These are phyloP conservation scores for Misgurnus anguillicaudatus DNA, from an alignment of 2,113 vertebrate genomes.

Conservation along the genomic window DNA sequence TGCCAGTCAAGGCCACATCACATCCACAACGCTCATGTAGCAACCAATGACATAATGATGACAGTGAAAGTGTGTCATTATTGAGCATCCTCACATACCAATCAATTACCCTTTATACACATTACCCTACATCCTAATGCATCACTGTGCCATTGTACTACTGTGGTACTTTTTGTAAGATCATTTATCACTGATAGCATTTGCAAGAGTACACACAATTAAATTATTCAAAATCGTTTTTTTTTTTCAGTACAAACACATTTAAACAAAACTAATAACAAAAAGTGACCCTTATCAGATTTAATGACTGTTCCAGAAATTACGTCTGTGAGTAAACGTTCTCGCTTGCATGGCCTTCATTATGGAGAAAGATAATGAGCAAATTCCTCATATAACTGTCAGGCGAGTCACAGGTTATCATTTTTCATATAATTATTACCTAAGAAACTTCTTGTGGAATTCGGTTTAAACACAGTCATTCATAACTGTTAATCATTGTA, in stretches of 20 bases:
- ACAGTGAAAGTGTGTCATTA: background rate
- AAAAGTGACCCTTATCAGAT: conserved; percentile 13
- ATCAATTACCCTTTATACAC: background rate
- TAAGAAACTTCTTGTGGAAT: background rate
- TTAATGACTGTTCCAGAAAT: conserved; percentile 28
- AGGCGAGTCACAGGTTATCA: background rate
- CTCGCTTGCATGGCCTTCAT: conserved; percentile 13
- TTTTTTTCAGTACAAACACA: conserved; percentile 1
- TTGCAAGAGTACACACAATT: background rate
- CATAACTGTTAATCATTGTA: conserved; percentile 1
- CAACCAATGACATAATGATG: conserved; percentile 2
- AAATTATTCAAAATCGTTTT: background rate
- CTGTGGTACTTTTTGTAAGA: background rate
- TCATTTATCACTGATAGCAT: background rate
- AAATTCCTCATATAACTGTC: background rate
- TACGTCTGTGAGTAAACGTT: conserved; percentile 24
- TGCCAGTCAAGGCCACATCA: background rate
- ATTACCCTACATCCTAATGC: background rate
- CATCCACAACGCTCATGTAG: background rate
- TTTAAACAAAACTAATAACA: conserved; percentile 31
- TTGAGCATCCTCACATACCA: background rate
- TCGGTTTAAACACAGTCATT: background rate
- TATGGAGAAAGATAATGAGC: conserved; percentile 32
- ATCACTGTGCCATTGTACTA: background rate
- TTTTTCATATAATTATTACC: conserved; percentile 15